Conservation (phyloP, 2,113 vertebrate genomes). For the Archilochus colubris region DNA sequence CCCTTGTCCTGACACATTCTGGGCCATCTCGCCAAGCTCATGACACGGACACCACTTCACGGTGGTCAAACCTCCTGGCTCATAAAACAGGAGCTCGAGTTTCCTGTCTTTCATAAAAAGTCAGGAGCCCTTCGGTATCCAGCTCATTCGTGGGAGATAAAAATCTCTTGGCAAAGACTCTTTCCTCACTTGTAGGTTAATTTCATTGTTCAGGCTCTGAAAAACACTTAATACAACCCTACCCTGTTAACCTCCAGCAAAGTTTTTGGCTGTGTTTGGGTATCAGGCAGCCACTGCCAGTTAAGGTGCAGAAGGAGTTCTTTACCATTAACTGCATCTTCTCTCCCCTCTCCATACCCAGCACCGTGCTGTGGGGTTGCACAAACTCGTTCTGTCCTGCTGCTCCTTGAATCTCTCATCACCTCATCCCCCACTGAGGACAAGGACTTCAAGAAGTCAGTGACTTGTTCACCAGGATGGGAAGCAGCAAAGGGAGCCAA, state of each 20-base stretch:
- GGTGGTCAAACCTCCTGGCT: slow-evolving; percentile 53
- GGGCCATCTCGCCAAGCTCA: slow-evolving; percentile 42
- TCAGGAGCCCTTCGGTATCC: slow-evolving; percentile 42
- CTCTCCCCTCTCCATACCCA: background rate
- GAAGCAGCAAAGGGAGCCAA: background rate
- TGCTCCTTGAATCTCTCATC: background rate
- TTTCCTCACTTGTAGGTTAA: slow-evolving; percentile 44
- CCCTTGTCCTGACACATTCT: background rate
- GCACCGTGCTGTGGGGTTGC: accelerated
- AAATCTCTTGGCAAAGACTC: slow-evolving; percentile 69
- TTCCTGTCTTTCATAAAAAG: slow-evolving; percentile 68
- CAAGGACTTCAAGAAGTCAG: accelerated
- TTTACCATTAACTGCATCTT: accelerated
- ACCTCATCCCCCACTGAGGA: background rate
- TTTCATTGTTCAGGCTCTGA: slow-evolving; percentile 35
- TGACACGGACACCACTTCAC: slow-evolving; percentile 54
- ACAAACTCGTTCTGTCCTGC: background rate
- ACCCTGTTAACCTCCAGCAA: background rate
- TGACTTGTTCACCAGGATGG: background rate
- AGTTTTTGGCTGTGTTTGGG: background rate
- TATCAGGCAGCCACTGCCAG: background rate
- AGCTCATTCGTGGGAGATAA: slow-evolving; percentile 63
- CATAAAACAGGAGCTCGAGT: slow-evolving; percentile 46
- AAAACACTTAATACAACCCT: slow-evolving; percentile 9
- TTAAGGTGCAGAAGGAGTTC: background rate